Evolutionary conservation across 2,888 invertebrate species (phyloP).

Genomic region (Drosophila formosana): DNA sequence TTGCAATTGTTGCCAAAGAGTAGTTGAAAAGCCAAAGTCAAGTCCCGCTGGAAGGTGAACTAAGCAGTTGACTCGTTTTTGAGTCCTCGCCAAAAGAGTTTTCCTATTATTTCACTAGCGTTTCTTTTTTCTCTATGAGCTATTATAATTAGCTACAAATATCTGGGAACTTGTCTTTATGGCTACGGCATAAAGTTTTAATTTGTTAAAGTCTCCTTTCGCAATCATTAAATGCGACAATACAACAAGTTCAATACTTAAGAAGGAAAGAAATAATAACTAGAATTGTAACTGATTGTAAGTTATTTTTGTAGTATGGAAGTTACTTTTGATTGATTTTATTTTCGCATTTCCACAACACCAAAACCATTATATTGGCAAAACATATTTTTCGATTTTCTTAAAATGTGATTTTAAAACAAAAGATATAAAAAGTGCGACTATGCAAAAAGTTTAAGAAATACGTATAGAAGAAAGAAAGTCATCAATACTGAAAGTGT

Average conservation of each 20-base stretch:
- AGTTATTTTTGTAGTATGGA: not conserved
- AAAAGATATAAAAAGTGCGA: no score
- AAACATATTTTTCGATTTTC: no score
- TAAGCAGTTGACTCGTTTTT: slow-evolving; percentile 25
- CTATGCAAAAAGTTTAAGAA: no score
- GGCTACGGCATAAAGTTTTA: not conserved
- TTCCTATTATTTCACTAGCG: slow-evolving; percentile 7
- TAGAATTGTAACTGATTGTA: not conserved
- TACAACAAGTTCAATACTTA: no score
- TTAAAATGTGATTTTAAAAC: no score
- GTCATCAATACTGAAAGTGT: no score
- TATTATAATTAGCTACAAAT: not conserved
- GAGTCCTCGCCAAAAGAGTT: slow-evolving; percentile 41
- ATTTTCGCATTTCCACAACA: no score
- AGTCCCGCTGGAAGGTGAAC: slow-evolving; percentile 38
- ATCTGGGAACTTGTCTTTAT: not conserved
- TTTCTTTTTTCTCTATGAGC: not conserved
- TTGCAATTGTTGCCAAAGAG: slow-evolving; percentile 53
- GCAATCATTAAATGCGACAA: not conserved
- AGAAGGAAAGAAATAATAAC: no score
- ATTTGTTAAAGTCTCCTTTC: not conserved
- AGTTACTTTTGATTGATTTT: no score
- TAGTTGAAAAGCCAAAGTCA: slow-evolving; percentile 44
- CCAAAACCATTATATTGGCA: no score
- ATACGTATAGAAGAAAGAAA: no score